Conservation (phyloP, 2,888 invertebrate species). For the Tryphoninae sp. region DNA sequence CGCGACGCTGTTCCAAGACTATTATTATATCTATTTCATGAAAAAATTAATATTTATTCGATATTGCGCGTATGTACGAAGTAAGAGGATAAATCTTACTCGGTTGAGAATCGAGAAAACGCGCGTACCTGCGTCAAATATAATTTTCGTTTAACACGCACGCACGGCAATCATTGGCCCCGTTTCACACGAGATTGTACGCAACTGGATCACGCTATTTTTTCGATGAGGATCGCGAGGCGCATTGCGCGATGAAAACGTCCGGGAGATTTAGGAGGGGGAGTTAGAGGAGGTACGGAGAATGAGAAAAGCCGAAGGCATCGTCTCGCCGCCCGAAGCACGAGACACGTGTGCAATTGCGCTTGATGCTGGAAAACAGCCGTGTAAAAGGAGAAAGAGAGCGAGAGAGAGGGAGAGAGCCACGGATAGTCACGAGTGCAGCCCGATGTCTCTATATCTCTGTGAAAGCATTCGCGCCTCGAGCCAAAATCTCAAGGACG, state of each 20-base stretch:
- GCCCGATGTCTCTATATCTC: constrained; percentile 31
- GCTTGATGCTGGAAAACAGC: not conserved
- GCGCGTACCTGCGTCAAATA: not conserved
- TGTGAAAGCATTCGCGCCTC: constrained; percentile 50
- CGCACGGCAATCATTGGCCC: not conserved
- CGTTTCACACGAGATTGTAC: constrained; percentile 19
- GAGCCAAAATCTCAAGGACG: constrained; percentile 57
- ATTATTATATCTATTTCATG: too few relatives aligned
- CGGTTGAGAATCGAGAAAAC: not conserved
- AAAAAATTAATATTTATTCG: too few relatives aligned
- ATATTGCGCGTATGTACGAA: too few relatives aligned
- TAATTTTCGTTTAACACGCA: not conserved
- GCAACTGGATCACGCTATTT: constrained; percentile 35
- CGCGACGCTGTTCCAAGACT: too few relatives aligned
- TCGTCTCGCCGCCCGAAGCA: constrained; percentile 27
- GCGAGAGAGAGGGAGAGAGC: constrained; percentile 2
- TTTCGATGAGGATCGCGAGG: constrained; percentile 33
- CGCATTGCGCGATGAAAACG: constrained; percentile 41
- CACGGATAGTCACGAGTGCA: constrained; percentile 36
- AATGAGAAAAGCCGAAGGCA: constrained; percentile 34
- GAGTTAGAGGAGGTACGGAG: not conserved
- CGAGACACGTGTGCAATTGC: not conserved
- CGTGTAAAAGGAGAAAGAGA: constrained; percentile 2
- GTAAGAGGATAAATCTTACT: not conserved
- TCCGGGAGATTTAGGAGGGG: constrained; percentile 28